A percentile compares a stretch with the other conserved stretches of the same genome.
These are phyloP conservation scores for Chrysodeixis includens DNA, from an alignment of 2,888 invertebrate genomes.

Conservation along the genomic window DNA sequence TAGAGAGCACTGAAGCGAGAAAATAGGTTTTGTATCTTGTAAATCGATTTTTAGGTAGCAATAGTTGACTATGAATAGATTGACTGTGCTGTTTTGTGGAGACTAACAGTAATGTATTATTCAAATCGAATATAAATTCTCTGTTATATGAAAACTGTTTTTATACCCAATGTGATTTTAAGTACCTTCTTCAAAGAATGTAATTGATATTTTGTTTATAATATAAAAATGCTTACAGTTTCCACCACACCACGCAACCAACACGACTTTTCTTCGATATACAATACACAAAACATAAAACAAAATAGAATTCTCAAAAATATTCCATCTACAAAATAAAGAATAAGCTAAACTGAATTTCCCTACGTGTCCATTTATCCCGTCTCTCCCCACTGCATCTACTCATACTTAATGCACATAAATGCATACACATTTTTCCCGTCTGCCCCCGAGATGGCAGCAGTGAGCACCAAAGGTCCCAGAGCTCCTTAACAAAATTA, in stretches of 20 bases:
- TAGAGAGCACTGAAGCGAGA: constrained; percentile 12
- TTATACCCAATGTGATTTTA: neutral
- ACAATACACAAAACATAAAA: neutral
- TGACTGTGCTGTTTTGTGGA: neutral
- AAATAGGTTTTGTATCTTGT: constrained; percentile 4
- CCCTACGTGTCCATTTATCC: constrained; percentile 28
- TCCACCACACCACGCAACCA: no score
- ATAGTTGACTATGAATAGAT: neutral
- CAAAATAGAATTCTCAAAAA: constrained; percentile 1
- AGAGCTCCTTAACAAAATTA: constrained; percentile 40
- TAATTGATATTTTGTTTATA: no score
- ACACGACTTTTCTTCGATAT: neutral
- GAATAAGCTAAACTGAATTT: neutral
- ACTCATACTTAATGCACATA: constrained; percentile 45
- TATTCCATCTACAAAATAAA: neutral
- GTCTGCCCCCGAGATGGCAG: constrained; percentile 5
- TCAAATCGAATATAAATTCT: neutral
- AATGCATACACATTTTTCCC: constrained; percentile 52
- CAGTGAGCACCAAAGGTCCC: constrained; percentile 25
- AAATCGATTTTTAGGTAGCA: neutral
- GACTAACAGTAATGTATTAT: neutral
- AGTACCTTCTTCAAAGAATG: neutral
- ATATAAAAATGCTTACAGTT: no score
- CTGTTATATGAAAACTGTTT: neutral
- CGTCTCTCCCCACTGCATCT: constrained; percentile 25